Evolutionary conservation across 37 sponge, comb jelly and placozoan genomes (phyloP).

Genomic region (Beroe forskalii): DNA sequence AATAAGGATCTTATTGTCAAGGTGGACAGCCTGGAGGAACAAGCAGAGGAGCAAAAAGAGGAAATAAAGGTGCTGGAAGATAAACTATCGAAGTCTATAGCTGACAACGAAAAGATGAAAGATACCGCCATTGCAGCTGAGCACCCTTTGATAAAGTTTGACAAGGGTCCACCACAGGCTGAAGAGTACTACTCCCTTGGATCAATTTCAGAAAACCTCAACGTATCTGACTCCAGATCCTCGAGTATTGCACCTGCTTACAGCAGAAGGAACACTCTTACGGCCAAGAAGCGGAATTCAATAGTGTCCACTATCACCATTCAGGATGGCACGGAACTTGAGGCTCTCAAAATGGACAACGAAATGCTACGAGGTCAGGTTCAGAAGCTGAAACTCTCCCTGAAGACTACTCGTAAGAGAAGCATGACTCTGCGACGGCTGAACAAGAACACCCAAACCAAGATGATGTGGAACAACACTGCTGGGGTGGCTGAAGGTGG

Average conservation of each 20-base stretch:
- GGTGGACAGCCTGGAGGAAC: neutral
- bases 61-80: neutral
- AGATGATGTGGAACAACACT: neutral
- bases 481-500: neutral
- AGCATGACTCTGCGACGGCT: neutral
- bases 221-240: neutral
- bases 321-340: slow-evolving; percentile 49
- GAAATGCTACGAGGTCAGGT: neutral
- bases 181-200: neutral
- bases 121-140: neutral
- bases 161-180: neutral
- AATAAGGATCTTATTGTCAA: slow-evolving; percentile 44
- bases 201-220: neutral
- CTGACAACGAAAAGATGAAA: neutral
- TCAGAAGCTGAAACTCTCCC: slow-evolving; percentile 5
- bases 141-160: slow-evolving; percentile 32
- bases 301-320: slow-evolving; percentile 44
- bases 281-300: neutral
- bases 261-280: neutral
- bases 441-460: slow-evolving; percentile 2
- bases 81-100: neutral
- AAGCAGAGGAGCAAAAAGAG: slow-evolving; percentile 31
- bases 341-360: slow-evolving; percentile 34
- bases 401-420: neutral
- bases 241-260: neutral